These are phyloP conservation scores for Corythornis leucogaster DNA, from an alignment of 2,797 vertebrate species.

Conservation along the genomic window DNA sequence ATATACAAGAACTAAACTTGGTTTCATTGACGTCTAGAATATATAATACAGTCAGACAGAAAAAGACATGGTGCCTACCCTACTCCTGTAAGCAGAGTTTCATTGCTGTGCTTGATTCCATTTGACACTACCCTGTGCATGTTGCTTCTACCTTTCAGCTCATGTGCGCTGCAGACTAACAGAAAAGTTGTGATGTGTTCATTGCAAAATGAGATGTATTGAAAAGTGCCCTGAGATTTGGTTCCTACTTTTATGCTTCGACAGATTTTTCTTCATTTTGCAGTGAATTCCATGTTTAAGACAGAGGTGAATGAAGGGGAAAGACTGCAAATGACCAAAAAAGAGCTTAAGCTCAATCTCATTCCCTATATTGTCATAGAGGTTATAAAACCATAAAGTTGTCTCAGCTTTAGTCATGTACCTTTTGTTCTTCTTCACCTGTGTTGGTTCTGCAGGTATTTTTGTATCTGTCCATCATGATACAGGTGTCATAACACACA, in stretches of 20 bases:
- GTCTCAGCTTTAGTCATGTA: not conserved
- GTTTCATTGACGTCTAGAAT: not conserved
- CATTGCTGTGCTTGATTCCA: not conserved
- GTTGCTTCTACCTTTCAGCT: not conserved
- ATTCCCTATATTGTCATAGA: not conserved
- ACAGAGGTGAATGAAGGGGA: not conserved
- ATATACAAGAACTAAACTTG: not conserved
- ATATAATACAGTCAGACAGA: not conserved
- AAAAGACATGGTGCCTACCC: not conserved
- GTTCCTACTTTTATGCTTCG: not conserved
- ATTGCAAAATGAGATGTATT: not conserved
- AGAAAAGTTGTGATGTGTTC: not conserved
- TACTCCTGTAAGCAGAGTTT: not conserved
- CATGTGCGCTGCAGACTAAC: not conserved
- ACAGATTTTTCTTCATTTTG: not conserved
- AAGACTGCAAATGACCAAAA: not conserved
- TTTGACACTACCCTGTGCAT: not conserved
- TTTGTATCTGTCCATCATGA: not conserved
- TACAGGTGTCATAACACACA: not conserved
- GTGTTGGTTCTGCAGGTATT: not conserved
- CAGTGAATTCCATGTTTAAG: not conserved
- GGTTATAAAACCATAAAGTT: not conserved
- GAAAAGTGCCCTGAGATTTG: not conserved
- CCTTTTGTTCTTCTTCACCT: not conserved
- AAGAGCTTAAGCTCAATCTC: not conserved